phyloP scores from a whole-genome alignment of 2,797 vertebrate species.

The Prunella strophiata region DNA sequence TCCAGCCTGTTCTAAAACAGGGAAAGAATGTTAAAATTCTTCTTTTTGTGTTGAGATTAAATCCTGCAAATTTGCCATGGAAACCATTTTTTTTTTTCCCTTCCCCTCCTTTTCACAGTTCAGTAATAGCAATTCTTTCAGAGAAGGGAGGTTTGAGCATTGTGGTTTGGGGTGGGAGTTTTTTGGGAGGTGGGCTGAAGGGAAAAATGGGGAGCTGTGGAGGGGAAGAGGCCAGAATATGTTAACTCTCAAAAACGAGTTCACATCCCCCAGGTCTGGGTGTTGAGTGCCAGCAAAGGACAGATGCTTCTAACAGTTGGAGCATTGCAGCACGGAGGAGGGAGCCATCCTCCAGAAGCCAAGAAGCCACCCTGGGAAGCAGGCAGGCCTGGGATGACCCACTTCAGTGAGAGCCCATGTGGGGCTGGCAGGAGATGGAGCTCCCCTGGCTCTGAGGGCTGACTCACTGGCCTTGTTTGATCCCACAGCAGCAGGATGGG shows the following conservation, averaged over 20 bases:
- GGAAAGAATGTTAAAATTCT: constrained; percentile 55
- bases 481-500: neutral
- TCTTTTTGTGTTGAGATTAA: constrained; percentile 35
- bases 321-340: neutral
- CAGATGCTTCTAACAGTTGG: constrained; percentile 13
- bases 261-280: neutral
- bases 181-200: neutral
- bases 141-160: neutral
- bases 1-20: constrained; percentile 27
- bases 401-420: neutral
- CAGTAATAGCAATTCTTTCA: neutral
- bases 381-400: neutral
- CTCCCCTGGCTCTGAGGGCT: neutral
- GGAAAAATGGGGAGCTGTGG: neutral
- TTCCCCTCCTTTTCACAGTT: neutral
- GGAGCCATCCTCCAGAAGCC: neutral
- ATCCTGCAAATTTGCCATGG: constrained; percentile 61
- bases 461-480: neutral
- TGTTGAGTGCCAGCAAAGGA: neutral
- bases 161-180: neutral
- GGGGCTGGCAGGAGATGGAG: neutral
- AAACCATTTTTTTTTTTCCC: neutral
- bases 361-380: neutral
- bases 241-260: neutral
- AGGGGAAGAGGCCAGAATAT: neutral